phyloP scores from a whole-genome alignment of 2,888 invertebrate genomes.

The Epinotia nisella region DNA sequence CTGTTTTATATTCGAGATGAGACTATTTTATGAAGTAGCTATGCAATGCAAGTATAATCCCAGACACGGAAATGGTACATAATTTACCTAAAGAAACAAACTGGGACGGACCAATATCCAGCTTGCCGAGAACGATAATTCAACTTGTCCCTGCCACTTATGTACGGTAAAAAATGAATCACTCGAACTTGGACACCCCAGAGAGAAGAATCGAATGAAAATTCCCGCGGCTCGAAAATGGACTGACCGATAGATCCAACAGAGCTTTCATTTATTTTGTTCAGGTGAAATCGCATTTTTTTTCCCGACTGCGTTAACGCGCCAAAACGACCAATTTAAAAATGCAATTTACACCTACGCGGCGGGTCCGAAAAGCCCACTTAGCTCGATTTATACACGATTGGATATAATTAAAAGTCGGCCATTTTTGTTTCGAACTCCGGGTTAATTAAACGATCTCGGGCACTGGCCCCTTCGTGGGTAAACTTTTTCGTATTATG shows the following conservation, averaged over 20 bases:
- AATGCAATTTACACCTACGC: constrained; percentile 56
- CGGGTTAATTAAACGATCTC: constrained; percentile 62
- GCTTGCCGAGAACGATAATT: constrained; percentile 8
- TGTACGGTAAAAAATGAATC: constrained; percentile 23
- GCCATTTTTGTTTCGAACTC: constrained; percentile 60
- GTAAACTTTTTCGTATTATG: constrained; percentile 44
- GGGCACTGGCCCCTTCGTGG: constrained; percentile 45
- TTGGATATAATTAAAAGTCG: constrained; percentile 64
- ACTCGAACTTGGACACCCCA: constrained; percentile 24
- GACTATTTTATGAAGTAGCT: no score
- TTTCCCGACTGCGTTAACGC: constrained; percentile 35
- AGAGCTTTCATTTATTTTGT: constrained; percentile 33
- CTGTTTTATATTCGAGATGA: background rate
- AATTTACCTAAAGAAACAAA: constrained; percentile 17
- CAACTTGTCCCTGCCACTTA: constrained; percentile 28
- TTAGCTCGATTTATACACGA: constrained; percentile 58
- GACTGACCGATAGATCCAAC: constrained; percentile 29
- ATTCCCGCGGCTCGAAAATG: constrained; percentile 32
- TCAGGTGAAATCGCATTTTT: constrained; percentile 50
- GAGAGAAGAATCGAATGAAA: constrained; percentile 40
- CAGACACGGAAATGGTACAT: background rate
- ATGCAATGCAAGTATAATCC: background rate
- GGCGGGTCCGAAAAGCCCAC: constrained; percentile 55
- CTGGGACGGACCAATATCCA: background rate
- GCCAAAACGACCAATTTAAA: constrained; percentile 50